A percentile compares a stretch with the other conserved stretches of the same genome.
phyloP scores from a whole-genome alignment of 37 sponge, comb jelly and placozoan genomes.

The Cliona cf. orientalis region DNA sequence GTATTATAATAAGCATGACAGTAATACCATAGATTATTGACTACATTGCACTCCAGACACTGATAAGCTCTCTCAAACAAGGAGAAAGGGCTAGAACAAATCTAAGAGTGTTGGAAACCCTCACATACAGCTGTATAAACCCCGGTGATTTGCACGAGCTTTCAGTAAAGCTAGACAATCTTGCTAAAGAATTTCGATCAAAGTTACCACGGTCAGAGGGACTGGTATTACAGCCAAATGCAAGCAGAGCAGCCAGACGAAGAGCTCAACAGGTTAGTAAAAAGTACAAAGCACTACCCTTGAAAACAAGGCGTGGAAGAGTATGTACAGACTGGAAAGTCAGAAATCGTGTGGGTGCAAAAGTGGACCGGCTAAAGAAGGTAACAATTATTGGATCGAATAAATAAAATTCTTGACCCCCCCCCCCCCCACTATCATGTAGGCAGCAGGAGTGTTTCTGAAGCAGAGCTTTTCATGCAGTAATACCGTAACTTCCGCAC shows the following conservation, averaged over 20 bases:
- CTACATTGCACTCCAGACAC: background rate
- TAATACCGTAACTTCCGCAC: background rate
- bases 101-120: background rate
- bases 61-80: background rate
- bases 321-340: background rate
- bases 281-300: background rate
- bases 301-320: background rate
- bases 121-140: background rate
- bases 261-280: background rate
- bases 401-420: background rate
- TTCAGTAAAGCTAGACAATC: background rate
- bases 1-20: background rate
- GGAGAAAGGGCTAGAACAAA: background rate
- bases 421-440: background rate
- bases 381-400: background rate
- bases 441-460: background rate
- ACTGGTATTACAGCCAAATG: background rate
- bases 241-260: background rate
- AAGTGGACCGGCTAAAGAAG: background rate
- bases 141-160: background rate
- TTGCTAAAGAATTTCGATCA: background rate
- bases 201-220: background rate
- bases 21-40: background rate
- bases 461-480: background rate
- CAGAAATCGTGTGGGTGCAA: background rate